Conservation (phyloP, 30 jellyfish, hydroid and myxozoan species). For the Aurelia sp. region DNA sequence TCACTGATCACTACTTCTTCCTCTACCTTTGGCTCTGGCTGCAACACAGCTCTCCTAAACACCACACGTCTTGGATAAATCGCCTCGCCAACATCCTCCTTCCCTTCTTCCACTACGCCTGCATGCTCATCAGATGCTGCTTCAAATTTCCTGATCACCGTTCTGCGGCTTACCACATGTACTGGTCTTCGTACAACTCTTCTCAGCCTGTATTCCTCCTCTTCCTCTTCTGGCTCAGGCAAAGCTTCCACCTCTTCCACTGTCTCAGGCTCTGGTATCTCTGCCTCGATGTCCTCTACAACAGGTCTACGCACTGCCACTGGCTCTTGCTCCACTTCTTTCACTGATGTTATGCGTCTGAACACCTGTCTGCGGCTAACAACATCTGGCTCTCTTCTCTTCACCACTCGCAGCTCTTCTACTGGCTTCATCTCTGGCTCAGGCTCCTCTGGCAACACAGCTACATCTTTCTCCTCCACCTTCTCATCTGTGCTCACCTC, state of each 20-base stretch:
- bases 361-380: slow-evolving; percentile 26
- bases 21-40: background rate
- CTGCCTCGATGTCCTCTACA: background rate
- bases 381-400: slow-evolving; percentile 17
- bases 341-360: background rate
- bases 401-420: slow-evolving; percentile 46
- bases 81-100: slow-evolving; percentile 48
- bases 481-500: slow-evolving; percentile 43
- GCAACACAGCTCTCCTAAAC: slow-evolving; percentile 40
- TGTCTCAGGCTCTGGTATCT: background rate
- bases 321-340: slow-evolving; percentile 7
- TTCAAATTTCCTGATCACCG: too few species aligned
- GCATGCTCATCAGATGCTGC: too few species aligned
- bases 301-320: background rate
- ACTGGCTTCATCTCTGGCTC: slow-evolving; percentile 14
- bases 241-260: background rate
- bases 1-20: slow-evolving; percentile 36
- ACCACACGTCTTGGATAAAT: slow-evolving; percentile 55
- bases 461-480: slow-evolving; percentile 53
- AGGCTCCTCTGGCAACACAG: slow-evolving; percentile 1
- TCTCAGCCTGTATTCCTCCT: too few species aligned
- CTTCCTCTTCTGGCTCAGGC: slow-evolving; percentile 56
- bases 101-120: slow-evolving; percentile 5
- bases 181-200: too few species aligned
- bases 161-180: too few species aligned